These are phyloP conservation scores for Picus viridis DNA, from an alignment of 2,797 vertebrate species.

Conservation along the genomic window DNA sequence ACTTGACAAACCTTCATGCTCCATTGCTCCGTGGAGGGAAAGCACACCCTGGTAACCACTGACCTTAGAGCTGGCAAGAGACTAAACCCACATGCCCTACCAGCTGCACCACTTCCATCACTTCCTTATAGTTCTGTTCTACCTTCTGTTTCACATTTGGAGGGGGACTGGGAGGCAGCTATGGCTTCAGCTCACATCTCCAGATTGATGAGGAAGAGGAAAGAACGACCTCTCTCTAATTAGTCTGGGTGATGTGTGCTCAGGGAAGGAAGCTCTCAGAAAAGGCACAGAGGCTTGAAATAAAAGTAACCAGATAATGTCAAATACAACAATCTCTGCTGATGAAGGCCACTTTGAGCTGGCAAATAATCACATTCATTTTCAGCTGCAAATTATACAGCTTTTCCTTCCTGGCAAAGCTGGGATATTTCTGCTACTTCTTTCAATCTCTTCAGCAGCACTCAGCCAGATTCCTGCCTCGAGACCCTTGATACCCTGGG, in stretches of 20 bases:
- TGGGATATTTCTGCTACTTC: conserved; percentile 54
- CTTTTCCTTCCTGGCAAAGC: conserved; percentile 56
- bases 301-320: conserved; percentile 55
- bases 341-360: conserved; percentile 68
- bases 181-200: conserved; percentile 24
- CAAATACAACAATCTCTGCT: conserved; percentile 65
- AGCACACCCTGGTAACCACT: neutral
- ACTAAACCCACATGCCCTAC: neutral
- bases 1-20: neutral
- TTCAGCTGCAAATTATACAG: conserved; percentile 69
- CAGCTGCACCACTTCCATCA: neutral
- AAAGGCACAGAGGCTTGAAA: conserved; percentile 30
- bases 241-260: conserved; percentile 52
- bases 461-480: conserved; percentile 4
- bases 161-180: conserved; percentile 16
- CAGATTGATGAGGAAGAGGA: conserved; percentile 40
- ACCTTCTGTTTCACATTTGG: conserved; percentile 42
- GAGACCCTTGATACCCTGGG: neutral
- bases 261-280: conserved; percentile 52
- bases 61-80: neutral
- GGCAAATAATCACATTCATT: conserved; percentile 65
- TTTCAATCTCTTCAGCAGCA: conserved; percentile 51
- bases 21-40: neutral
- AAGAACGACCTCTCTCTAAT: conserved; percentile 59
- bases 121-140: neutral